Base-by-base conservation (phyloP, 2,113 vertebrate species). In the Brachyistius frenatus region DNA sequence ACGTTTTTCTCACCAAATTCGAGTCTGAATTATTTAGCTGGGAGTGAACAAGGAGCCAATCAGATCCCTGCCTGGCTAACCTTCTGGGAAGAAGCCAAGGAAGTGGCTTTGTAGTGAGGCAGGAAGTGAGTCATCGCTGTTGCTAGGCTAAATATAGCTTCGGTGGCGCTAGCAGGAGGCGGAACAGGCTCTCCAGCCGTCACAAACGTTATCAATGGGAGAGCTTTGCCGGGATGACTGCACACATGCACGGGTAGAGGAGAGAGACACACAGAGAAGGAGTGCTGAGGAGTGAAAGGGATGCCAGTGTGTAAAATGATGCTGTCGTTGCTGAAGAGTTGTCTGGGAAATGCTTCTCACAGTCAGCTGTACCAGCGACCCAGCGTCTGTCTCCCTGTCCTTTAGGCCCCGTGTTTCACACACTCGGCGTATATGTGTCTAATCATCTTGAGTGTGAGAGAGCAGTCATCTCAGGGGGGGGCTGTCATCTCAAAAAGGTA, bases 81-180 rank as follows among this genome's bases (percentile, higher is more conserved):
- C 80, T 78, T 88, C 82, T 90, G 90, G 90, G 86, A 88, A 70
- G 65, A 78, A 86, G 87, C 87, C 75, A 83, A 90, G 93, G 91
- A 94, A 93, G 92, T 93, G 83, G 81, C 90, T 90, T 90, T 91
- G 89, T 93, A 91, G 89, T 58, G 83, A 94, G 88, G 89, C 90
- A 88, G 90, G 91, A 93, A 91, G 91, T 94, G 93, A 94, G 91
- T 94, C 92, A 94, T 88, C n/a, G 5, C 90, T 90, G 83, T 92
- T 92, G 87, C 91, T 87, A 81, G 78, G 91, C 91, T 93, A 94
- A 94, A 94, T 94, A 93, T 93, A 94, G 90, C 88, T 82, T 78
- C 66, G 58, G 80, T 77, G 67, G 76, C 31, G 63, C 60, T 78
- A 57, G 78, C 47, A 64, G 86, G 64, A 81, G 82, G 84, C 23